Conservation (phyloP, 2,888 invertebrate genomes). For the Boloria selene region DNA sequence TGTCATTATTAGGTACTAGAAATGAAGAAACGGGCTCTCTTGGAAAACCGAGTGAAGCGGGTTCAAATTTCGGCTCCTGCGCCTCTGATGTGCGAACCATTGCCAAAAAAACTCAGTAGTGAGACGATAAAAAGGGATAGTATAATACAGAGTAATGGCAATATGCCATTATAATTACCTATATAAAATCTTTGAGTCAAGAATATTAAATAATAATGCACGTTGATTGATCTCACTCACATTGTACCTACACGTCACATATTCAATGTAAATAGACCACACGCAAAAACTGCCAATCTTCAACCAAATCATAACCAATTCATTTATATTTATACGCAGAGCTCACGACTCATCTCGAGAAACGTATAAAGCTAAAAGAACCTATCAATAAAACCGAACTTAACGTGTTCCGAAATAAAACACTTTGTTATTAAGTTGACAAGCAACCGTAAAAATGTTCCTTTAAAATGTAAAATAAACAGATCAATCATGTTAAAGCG, state of each 20-base stretch:
- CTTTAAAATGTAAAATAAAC: constrained; percentile 83
- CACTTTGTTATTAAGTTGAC: constrained; percentile 82
- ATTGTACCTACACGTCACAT: constrained; percentile 12
- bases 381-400: constrained; percentile 81
- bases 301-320: constrained; percentile 49
- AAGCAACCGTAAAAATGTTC: constrained; percentile 82
- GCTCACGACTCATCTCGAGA: constrained; percentile 57
- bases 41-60: too few relatives aligned
- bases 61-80: too few relatives aligned
- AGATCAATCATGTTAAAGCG: constrained; percentile 82
- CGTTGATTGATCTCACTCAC: constrained; percentile 1
- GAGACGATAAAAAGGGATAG: too few relatives aligned
- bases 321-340: constrained; percentile 49
- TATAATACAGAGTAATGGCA: too few relatives aligned
- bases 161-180: too few relatives aligned
- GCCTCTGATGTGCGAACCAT: too few relatives aligned
- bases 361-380: constrained; percentile 75
- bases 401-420: constrained; percentile 79
- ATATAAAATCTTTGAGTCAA: not conserved
- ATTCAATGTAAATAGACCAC: constrained; percentile 36
- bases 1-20: too few relatives aligned
- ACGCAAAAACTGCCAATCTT: constrained; percentile 47
- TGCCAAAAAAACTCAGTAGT: too few relatives aligned
- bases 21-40: too few relatives aligned
- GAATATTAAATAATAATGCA: not conserved